Percentiles rank a stretch among this genome's conserved stretches.
Conservation (phyloP, 2,888 invertebrate genomes). For the Polydrusus cervinus region DNA sequence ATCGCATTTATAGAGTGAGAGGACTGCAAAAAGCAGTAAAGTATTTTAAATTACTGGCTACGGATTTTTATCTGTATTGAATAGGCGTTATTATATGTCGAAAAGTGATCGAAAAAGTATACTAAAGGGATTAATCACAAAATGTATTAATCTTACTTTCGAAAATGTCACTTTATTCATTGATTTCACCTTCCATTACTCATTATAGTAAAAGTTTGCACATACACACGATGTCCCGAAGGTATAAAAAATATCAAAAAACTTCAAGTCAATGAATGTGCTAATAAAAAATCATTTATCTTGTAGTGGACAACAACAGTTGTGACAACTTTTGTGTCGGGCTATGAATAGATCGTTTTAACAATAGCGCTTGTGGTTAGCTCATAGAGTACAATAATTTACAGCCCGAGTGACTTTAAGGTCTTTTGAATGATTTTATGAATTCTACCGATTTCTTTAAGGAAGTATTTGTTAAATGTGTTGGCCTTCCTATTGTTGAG, state of each 20-base stretch:
- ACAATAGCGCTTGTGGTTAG: slow-evolving; percentile 30
- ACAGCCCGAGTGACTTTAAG: slow-evolving; percentile 34
- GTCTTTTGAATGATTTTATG: slow-evolving; percentile 12
- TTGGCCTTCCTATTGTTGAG: slow-evolving; percentile 4
- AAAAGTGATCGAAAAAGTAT: neutral
- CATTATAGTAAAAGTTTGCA: slow-evolving; percentile 31
- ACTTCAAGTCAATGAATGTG: slow-evolving; percentile 25
- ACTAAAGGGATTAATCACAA: slow-evolving; percentile 25
- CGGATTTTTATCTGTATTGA: too few species aligned
- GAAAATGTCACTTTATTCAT: slow-evolving; percentile 33
- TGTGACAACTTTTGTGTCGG: slow-evolving; percentile 58
- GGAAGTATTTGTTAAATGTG: neutral
- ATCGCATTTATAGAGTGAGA: too few species aligned
- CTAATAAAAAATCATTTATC: slow-evolving; percentile 62
- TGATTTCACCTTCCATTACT: slow-evolving; percentile 13
- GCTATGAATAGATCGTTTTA: slow-evolving; percentile 24
- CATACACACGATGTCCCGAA: slow-evolving; percentile 34
- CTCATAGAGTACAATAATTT: slow-evolving; percentile 31
- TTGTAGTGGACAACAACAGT: slow-evolving; percentile 59
- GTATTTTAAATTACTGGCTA: too few species aligned
- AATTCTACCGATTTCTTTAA: slow-evolving; percentile 15
- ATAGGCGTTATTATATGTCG: too few species aligned
- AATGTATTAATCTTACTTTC: slow-evolving; percentile 34
- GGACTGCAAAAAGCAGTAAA: too few species aligned
- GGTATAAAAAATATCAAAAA: slow-evolving; percentile 24